Conservation (phyloP, 2,113 vertebrate genomes). For the Eulemur macaco region DNA sequence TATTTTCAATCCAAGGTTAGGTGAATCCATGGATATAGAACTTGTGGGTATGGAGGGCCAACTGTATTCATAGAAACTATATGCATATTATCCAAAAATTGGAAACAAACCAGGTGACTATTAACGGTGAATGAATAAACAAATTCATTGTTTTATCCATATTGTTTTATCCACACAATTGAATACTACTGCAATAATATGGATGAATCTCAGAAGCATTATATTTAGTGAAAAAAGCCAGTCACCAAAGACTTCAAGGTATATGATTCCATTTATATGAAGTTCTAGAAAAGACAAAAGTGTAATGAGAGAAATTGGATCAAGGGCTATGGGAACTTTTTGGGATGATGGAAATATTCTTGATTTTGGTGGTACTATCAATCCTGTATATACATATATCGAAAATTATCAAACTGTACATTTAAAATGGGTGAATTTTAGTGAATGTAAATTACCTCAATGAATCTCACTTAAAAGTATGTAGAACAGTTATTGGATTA, state of each 20-base stretch:
- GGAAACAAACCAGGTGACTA: neutral
- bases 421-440: neutral
- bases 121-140: neutral
- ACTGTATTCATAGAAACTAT: neutral
- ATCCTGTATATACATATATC: neutral
- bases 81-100: neutral
- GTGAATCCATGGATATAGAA: neutral
- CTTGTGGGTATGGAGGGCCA: neutral
- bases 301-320: neutral
- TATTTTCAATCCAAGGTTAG: neutral
- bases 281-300: neutral
- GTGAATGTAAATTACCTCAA: neutral
- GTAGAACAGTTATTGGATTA: neutral
- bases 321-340: neutral
- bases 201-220: neutral
- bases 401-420: neutral
- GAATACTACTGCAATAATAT: neutral
- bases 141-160: neutral
- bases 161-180: neutral
- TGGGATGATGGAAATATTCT: neutral
- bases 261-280: neutral
- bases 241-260: neutral
- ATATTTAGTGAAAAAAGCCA: neutral
- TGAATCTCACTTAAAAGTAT: neutral
- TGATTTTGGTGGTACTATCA: neutral